phyloP scores from a whole-genome alignment of 2,113 vertebrate species.

The Phaethornis superciliosus region DNA sequence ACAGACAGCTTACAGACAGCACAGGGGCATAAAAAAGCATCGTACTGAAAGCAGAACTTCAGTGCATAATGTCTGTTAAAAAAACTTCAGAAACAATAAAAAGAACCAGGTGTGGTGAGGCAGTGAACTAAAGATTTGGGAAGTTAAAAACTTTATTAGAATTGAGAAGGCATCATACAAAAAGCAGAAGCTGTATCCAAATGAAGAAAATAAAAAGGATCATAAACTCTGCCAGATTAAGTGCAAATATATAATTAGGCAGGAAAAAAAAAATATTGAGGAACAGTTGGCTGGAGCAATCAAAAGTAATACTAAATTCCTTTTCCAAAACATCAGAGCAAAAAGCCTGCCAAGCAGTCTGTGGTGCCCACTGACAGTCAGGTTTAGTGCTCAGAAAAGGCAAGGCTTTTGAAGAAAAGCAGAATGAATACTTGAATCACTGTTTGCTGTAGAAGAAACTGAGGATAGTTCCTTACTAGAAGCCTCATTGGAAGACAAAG shows the following conservation, averaged over 20 bases:
- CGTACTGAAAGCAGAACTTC: not conserved
- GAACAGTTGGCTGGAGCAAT: slow-evolving; percentile 34
- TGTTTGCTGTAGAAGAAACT: not conserved
- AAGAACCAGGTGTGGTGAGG: not conserved
- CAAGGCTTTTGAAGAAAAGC: not conserved
- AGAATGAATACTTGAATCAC: not conserved
- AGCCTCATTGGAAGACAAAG: not conserved
- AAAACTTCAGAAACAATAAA: slow-evolving; percentile 12
- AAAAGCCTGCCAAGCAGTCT: not conserved
- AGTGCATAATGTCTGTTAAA: not conserved
- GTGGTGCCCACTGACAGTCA: not conserved
- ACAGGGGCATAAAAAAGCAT: not conserved
- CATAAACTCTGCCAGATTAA: slow-evolving; percentile 56
- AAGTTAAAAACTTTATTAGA: slow-evolving; percentile 51
- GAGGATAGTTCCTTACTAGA: not conserved
- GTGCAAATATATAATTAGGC: slow-evolving; percentile 53
- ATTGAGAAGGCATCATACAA: slow-evolving; percentile 48
- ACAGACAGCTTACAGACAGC: accelerated
- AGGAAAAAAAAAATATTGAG: not conserved
- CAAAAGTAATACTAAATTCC: slow-evolving; percentile 3
- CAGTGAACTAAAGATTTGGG: slow-evolving; percentile 13
- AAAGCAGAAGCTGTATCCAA: slow-evolving; percentile 65
- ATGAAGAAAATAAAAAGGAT: slow-evolving; percentile 69
- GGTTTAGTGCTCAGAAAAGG: not conserved
- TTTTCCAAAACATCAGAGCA: not conserved